These are phyloP conservation scores for Lepisosteus osseus DNA, from an alignment of 2,113 vertebrate genomes.

Conservation along the genomic window DNA sequence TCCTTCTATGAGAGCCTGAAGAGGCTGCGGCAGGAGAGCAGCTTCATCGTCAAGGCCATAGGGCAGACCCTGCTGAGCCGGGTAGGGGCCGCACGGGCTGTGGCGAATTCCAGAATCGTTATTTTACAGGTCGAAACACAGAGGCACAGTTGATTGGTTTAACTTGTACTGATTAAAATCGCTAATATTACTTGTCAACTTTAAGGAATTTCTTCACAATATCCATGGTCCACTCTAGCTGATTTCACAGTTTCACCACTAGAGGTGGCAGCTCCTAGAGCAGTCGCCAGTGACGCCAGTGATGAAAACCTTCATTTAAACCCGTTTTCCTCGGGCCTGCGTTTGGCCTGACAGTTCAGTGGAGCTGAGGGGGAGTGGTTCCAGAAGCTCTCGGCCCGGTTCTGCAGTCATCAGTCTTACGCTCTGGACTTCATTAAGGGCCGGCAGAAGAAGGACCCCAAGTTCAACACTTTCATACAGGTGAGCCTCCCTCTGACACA, in stretches of 20 bases:
- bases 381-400: slow-evolving; percentile 85
- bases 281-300: not conserved
- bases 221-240: too few relatives aligned
- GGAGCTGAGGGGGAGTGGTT: slow-evolving; percentile 84
- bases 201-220: too few relatives aligned
- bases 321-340: not conserved
- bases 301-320: not conserved
- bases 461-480: slow-evolving; percentile 82
- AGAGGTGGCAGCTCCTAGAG: too few relatives aligned
- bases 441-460: slow-evolving; percentile 76
- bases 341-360: slow-evolving; percentile 62
- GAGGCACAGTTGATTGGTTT: too few relatives aligned
- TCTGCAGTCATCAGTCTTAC: slow-evolving; percentile 86
- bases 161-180: too few relatives aligned
- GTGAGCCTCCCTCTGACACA: slow-evolving; percentile 6
- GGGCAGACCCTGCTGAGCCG: slow-evolving; percentile 73
- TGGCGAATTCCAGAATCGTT: too few relatives aligned
- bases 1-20: slow-evolving; percentile 79
- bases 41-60: slow-evolving; percentile 73
- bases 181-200: too few relatives aligned
- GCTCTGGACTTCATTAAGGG: slow-evolving; percentile 83
- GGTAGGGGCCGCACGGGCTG: slow-evolving; percentile 54
- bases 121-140: too few relatives aligned
- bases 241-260: too few relatives aligned
- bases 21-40: slow-evolving; percentile 73